Percentiles rank a stretch among this genome's conserved stretches.
Conservation (phyloP, 2,113 vertebrate species). For the Tragelaphus imberbis region DNA sequence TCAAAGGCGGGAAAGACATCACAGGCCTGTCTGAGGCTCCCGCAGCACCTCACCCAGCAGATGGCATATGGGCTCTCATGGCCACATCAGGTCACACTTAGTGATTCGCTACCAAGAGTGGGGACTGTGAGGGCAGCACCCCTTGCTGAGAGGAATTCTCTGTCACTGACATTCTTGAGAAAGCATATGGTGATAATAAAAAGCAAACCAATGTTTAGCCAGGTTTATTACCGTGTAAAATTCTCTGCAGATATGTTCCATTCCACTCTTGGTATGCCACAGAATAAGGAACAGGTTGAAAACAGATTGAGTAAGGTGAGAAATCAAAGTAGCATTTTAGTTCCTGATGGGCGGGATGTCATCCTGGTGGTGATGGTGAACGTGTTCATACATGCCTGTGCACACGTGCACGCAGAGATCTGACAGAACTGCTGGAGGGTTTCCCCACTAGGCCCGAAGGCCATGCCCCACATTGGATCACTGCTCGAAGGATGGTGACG, state of each 20-base stretch:
- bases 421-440: not conserved
- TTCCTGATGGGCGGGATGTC: not conserved
- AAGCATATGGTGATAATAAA: not conserved
- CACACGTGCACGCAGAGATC: not conserved
- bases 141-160: not conserved
- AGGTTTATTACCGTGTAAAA: not conserved
- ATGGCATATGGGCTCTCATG: not conserved
- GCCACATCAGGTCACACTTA: not conserved
- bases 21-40: too few relatives aligned
- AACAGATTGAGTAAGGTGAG: not conserved
- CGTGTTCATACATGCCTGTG: accelerated
- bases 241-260: not conserved
- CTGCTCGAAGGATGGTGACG: not conserved
- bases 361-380: not conserved
- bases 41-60: not conserved
- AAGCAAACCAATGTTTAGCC: not conserved
- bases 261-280: not conserved
- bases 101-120: not conserved
- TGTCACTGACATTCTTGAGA: not conserved
- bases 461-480: not conserved
- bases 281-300: not conserved
- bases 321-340: not conserved
- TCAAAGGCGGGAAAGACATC: not conserved
- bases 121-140: not conserved
- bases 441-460: not conserved